Conservation (phyloP, 2,797 vertebrate genomes). For the Chlorospingus semifuscus region DNA sequence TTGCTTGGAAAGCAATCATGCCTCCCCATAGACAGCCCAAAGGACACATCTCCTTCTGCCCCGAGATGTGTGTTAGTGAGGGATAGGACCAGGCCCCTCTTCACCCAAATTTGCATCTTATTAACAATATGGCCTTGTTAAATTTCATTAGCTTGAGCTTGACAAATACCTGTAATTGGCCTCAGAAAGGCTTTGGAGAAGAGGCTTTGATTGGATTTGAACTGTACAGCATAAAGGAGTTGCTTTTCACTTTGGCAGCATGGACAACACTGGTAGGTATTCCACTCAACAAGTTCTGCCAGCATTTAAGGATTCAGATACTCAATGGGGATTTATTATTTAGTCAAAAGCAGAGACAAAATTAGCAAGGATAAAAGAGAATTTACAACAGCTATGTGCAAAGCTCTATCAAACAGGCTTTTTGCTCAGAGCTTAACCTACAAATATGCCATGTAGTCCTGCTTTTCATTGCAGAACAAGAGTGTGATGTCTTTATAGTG, state of each 20-base stretch:
- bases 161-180: neutral
- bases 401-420: neutral
- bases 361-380: constrained; percentile 34
- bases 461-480: neutral
- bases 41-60: neutral
- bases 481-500: neutral
- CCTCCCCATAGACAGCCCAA: neutral
- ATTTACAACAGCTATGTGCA: neutral
- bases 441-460: neutral
- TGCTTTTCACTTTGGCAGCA: neutral
- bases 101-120: neutral
- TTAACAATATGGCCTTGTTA: neutral
- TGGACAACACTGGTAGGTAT: neutral
- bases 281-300: neutral
- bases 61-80: neutral
- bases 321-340: neutral
- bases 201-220: neutral
- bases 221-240: neutral
- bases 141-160: neutral
- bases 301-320: neutral
- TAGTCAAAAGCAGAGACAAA: neutral
- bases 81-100: neutral
- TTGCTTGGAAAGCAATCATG: neutral
- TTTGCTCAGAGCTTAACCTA: constrained; percentile 26
- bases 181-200: neutral